These are phyloP conservation scores for Halisarca cf. caerulea DNA, from an alignment of 37 sponge, comb jelly and placozoan genomes.

Conservation along the genomic window DNA sequence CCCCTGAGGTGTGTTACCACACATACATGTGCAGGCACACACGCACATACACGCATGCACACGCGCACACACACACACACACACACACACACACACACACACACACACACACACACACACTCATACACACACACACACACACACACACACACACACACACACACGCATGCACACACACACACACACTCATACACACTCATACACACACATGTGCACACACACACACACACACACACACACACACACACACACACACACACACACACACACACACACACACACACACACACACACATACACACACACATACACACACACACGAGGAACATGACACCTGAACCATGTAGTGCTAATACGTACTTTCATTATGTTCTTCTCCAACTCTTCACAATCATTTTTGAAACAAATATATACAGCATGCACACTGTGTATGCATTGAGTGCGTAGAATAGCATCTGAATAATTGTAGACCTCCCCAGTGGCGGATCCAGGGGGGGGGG, in stretches of 20 bases:
- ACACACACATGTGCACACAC: slow-evolving; percentile 3
- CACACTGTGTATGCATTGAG: too few relatives aligned
- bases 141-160: background rate
- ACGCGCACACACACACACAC: slow-evolving; percentile 15
- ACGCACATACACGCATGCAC: background rate
- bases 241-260: slow-evolving; percentile 25
- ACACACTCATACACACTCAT: background rate
- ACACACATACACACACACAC: too few relatives aligned
- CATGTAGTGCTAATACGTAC: too few relatives aligned
- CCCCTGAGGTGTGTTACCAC: background rate
- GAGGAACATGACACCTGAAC: too few relatives aligned
- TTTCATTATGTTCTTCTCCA: too few relatives aligned
- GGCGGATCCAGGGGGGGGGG: too few relatives aligned
- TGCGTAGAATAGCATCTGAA: too few relatives aligned
- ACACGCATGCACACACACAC: slow-evolving; percentile 3
- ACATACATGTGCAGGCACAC: background rate
- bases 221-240: slow-evolving; percentile 25
- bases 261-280: background rate
- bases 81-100: slow-evolving; percentile 9
- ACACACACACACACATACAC: background rate
- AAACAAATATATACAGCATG: too few relatives aligned
- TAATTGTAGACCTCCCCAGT: too few relatives aligned
- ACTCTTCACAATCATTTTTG: too few relatives aligned
- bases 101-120: slow-evolving; percentile 25
- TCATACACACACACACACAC: slow-evolving; percentile 17